These are phyloP conservation scores for Leptocoma aspasia DNA, from an alignment of 2,113 vertebrate genomes.

Conservation along the genomic window DNA sequence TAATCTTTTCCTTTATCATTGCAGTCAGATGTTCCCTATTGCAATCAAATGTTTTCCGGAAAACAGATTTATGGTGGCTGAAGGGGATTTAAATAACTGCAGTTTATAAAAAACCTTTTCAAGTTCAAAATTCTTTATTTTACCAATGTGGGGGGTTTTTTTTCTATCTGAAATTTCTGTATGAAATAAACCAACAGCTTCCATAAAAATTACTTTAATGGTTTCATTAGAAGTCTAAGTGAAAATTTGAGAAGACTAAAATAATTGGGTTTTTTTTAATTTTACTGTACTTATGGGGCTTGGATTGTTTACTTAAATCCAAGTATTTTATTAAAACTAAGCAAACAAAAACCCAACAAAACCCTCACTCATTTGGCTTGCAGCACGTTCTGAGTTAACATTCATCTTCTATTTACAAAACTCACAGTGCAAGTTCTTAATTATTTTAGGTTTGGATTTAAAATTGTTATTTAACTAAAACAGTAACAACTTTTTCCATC, in stretches of 20 bases:
- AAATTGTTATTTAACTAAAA: background rate
- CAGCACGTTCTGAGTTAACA: background rate
- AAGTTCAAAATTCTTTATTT: background rate
- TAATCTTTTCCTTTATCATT: background rate
- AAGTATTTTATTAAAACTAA: background rate
- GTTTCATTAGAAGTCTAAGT: background rate
- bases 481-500: background rate
- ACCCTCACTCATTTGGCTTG: background rate
- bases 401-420: background rate
- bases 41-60: background rate
- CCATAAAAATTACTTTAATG: background rate
- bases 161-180: background rate
- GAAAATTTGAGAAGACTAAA: background rate
- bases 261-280: background rate
- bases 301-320: background rate
- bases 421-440: background rate
- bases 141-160: accelerated
- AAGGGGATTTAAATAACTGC: background rate
- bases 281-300: background rate
- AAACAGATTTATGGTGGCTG: background rate
- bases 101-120: background rate
- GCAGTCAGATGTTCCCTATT: background rate
- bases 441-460: background rate
- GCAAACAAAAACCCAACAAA: background rate
- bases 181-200: background rate